Evolutionary conservation across 2,113 vertebrate genomes (phyloP).

Genomic region (Grammomys surdaster): DNA sequence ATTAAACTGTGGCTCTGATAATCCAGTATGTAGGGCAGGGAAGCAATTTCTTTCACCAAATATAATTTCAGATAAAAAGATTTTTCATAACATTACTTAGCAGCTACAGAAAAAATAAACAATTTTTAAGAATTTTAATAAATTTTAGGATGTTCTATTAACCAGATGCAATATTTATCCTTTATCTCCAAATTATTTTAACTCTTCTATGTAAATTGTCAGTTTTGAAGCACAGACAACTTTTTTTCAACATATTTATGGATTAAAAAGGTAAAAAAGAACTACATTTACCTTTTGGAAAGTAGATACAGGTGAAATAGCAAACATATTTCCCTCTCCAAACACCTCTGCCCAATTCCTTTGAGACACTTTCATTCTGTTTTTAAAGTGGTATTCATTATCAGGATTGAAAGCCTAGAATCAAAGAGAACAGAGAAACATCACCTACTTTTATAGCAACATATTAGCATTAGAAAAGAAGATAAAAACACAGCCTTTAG

Average conservation of each 20-base stretch:
- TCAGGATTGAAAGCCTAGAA: constrained; percentile 97
- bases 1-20: constrained; percentile 61
- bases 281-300: constrained; percentile 92
- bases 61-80: constrained; percentile 49
- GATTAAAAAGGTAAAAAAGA: constrained; percentile 53
- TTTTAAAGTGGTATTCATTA: constrained; percentile 99
- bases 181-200: constrained; percentile 61
- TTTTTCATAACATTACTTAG: constrained; percentile 47
- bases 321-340: constrained; percentile 97
- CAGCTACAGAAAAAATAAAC: constrained; percentile 1
- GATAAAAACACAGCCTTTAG: constrained; percentile 59
- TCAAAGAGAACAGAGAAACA: constrained; percentile 68
- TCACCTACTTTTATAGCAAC: constrained; percentile 74
- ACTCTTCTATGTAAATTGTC: constrained; percentile 5
- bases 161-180: not conserved
- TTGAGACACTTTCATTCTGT: constrained; percentile 97
- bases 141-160: constrained; percentile 50
- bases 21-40: not conserved
- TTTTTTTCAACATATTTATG: constrained; percentile 40
- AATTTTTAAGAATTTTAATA: constrained; percentile 13
- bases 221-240: constrained; percentile 51
- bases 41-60: constrained; percentile 47
- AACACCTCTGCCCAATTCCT: constrained; percentile 99
- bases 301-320: constrained; percentile 93
- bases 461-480: constrained; percentile 72